Evolutionary conservation across 2,797 vertebrate species (phyloP).

Genomic region (Helarctos malayanus): DNA sequence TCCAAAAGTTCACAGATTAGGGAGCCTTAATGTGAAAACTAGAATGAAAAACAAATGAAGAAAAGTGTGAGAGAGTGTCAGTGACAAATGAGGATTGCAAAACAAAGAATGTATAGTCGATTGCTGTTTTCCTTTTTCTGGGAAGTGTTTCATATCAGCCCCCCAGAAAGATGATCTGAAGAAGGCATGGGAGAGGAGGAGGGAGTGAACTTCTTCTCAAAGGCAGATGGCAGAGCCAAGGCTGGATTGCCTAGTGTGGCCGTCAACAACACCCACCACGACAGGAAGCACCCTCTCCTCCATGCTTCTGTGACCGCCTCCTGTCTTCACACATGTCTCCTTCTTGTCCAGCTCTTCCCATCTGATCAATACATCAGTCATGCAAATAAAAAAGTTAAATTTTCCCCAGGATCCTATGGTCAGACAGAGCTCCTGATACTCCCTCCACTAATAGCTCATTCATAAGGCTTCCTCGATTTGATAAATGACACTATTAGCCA

Average conservation of each 20-base stretch:
- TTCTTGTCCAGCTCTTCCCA: background rate
- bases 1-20: background rate
- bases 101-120: background rate
- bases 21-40: background rate
- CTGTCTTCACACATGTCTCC: background rate
- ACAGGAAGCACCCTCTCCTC: accelerated
- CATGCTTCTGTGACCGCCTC: background rate
- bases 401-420: background rate
- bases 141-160: background rate
- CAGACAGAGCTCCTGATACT: background rate
- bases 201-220: background rate
- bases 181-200: background rate
- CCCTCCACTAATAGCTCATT: background rate
- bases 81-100: background rate
- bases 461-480: background rate
- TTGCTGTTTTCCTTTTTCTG: background rate
- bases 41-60: background rate
- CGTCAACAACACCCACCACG: background rate
- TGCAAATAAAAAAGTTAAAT: background rate
- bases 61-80: background rate
- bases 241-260: accelerated
- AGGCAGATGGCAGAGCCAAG: background rate
- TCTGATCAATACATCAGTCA: background rate
- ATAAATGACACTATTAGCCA: background rate
- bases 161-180: background rate